phyloP scores from a whole-genome alignment of 2,113 vertebrate genomes.

The Engraulis encrasicolus region DNA sequence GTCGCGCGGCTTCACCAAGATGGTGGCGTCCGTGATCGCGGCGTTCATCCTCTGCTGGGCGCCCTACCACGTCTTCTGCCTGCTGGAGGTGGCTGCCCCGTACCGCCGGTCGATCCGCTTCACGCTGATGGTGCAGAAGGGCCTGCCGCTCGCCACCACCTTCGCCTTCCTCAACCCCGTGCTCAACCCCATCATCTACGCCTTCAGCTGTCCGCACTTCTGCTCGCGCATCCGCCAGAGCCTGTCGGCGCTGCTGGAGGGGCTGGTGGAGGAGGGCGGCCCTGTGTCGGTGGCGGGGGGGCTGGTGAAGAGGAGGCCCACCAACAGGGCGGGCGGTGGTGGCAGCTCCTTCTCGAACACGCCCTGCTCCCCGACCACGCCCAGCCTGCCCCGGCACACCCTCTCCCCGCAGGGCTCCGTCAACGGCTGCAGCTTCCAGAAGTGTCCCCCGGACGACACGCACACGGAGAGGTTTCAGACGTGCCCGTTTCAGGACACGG shows the following conservation, averaged over 20 bases:
- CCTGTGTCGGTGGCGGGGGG: slow-evolving; percentile 1
- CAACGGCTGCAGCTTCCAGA: not conserved
- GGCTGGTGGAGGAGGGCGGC: slow-evolving; percentile 70
- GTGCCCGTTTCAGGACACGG: not conserved
- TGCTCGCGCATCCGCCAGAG: slow-evolving; percentile 71
- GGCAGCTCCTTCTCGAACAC: not conserved
- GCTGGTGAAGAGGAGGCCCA: slow-evolving; percentile 38
- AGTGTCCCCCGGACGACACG: not conserved
- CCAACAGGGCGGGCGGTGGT: not conserved
- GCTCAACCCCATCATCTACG: slow-evolving; percentile 89
- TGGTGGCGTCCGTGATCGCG: slow-evolving; percentile 83
- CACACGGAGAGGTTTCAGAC: not conserved
- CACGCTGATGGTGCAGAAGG: slow-evolving; percentile 49
- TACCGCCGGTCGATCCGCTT: slow-evolving; percentile 33
- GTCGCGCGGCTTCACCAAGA: slow-evolving; percentile 83
- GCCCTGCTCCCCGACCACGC: slow-evolving; percentile 6
- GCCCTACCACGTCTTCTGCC: slow-evolving; percentile 82
- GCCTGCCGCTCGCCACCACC: slow-evolving; percentile 74
- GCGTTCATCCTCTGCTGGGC: slow-evolving; percentile 87
- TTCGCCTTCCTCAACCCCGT: slow-evolving; percentile 82
- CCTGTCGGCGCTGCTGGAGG: slow-evolving; percentile 67
- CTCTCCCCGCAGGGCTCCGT: not conserved
- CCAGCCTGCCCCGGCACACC: not conserved
- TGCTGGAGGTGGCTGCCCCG: slow-evolving; percentile 77
- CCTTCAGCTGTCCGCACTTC: slow-evolving; percentile 90